Conservation (phyloP, 2,797 vertebrate species). For the Varecia variegata region DNA sequence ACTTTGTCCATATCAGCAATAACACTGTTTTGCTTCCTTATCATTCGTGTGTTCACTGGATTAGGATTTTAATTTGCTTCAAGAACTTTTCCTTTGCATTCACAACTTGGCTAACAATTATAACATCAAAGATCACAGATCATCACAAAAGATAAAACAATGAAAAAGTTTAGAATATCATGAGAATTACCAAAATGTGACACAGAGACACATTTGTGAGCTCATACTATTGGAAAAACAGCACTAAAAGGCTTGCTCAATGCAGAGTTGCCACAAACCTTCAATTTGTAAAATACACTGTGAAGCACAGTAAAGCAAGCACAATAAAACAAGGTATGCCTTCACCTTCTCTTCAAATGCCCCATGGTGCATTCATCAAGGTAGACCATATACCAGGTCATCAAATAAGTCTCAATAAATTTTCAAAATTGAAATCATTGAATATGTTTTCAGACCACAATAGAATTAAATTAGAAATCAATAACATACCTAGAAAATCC, state of each 20-base stretch:
- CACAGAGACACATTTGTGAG: neutral
- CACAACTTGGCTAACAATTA: neutral
- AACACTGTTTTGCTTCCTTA: neutral
- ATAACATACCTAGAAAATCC: neutral
- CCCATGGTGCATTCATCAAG: neutral
- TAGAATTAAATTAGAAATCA: conserved; percentile 3
- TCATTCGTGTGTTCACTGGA: neutral
- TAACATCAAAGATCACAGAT: neutral
- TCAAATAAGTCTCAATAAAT: neutral
- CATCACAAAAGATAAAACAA: neutral
- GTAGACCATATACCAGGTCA: neutral
- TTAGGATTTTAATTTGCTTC: neutral
- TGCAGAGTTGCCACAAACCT: neutral
- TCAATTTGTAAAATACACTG: neutral
- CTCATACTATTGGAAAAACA: neutral
- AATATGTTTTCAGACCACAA: neutral
- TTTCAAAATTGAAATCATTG: conserved; percentile 9
- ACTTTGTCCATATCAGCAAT: neutral
- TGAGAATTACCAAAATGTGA: neutral
- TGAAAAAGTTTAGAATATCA: neutral
- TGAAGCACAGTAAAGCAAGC: neutral
- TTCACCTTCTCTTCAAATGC: neutral
- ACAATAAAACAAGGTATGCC: neutral
- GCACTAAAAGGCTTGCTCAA: neutral
- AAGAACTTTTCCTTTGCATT: neutral